Evolutionary conservation across 2,888 invertebrate species (phyloP).

Genomic region (Pogonocherus hispidulus): DNA sequence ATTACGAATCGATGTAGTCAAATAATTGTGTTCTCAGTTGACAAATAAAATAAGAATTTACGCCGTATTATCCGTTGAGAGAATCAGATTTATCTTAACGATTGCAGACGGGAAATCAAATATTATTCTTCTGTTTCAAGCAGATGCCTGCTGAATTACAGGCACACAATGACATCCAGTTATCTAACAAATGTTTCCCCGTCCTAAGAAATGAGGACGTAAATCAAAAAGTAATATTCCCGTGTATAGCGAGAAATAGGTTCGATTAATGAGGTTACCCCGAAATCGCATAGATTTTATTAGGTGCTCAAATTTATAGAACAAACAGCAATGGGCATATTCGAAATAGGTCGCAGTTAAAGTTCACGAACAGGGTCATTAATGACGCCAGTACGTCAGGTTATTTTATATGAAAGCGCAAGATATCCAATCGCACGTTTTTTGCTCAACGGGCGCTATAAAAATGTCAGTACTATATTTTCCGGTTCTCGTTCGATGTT

Average conservation of each 20-base stretch:
- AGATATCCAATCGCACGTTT: constrained; percentile 3
- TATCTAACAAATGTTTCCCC: background rate
- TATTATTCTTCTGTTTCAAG: background rate
- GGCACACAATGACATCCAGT: background rate
- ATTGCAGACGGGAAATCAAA: background rate
- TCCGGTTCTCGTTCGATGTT: background rate
- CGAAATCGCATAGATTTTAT: constrained; percentile 13
- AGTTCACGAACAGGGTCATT: constrained; percentile 6
- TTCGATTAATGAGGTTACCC: constrained; percentile 12
- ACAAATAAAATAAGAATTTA: too few relatives aligned
- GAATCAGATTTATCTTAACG: background rate
- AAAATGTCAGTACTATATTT: constrained; percentile 9
- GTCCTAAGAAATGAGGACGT: background rate
- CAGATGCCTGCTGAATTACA: background rate
- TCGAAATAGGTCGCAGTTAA: constrained; percentile 4
- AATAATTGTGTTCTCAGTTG: too few relatives aligned
- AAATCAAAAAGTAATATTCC: constrained; percentile 15
- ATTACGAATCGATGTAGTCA: too few relatives aligned
- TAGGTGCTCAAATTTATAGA: constrained; percentile 7
- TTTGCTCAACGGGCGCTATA: background rate
- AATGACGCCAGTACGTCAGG: constrained; percentile 5
- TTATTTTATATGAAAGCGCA: constrained; percentile 13
- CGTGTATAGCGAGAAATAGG: background rate
- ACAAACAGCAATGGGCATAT: constrained; percentile 8
- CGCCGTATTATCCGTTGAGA: background rate